Conservation (phyloP, 1,140 invertebrate species). For the Elymnias hypermnestra region DNA sequence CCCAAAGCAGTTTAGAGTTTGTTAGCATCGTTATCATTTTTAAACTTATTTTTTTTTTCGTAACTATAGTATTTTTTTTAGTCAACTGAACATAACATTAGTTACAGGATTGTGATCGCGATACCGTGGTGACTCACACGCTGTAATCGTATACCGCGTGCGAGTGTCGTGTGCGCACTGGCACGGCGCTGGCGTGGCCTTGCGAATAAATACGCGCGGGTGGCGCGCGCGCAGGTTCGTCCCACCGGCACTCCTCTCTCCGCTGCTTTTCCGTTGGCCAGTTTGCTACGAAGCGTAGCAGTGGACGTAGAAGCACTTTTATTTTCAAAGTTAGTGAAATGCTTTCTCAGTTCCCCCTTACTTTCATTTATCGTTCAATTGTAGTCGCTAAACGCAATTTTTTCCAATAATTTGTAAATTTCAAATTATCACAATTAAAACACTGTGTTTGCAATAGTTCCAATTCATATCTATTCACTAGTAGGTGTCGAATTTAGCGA, state of each 20-base stretch:
- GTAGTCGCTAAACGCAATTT: background rate
- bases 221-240: constrained; percentile 57
- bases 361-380: background rate
- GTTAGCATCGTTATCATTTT: constrained; percentile 54
- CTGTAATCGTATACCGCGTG: constrained; percentile 58
- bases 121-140: constrained; percentile 38
- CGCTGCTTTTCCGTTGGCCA: constrained; percentile 43
- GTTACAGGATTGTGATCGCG: constrained; percentile 51
- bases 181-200: constrained; percentile 63
- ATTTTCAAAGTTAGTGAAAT: constrained; percentile 22
- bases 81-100: constrained; percentile 49
- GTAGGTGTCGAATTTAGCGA: constrained; percentile 42
- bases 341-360: constrained; percentile 4
- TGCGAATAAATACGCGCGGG: constrained; percentile 70
- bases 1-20: constrained; percentile 64
- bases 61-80: constrained; percentile 30
- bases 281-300: constrained; percentile 58
- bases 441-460: constrained; percentile 11
- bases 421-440: too few relatives aligned
- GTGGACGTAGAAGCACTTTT: constrained; percentile 43
- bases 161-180: constrained; percentile 66
- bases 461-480: constrained; percentile 25
- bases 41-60: constrained; percentile 31
- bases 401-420: too few relatives aligned
- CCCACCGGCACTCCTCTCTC: constrained; percentile 69